Conservation (phyloP, 2,888 invertebrate genomes). For the Apantesis nais region DNA sequence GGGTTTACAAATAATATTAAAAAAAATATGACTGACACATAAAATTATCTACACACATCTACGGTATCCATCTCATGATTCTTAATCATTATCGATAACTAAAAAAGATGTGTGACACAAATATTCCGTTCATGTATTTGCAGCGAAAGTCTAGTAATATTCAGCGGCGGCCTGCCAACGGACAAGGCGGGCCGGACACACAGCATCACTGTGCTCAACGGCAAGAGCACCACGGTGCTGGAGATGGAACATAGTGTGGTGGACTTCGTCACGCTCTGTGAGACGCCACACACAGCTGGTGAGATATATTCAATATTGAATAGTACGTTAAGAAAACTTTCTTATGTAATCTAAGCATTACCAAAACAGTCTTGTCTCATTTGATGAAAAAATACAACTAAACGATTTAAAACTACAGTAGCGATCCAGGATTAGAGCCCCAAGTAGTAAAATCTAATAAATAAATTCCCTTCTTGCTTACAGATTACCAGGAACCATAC, state of each 20-base stretch:
- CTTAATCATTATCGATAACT: too few species aligned
- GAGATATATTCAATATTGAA: constrained; percentile 1
- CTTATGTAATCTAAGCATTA: too few species aligned
- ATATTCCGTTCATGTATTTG: constrained; percentile 47
- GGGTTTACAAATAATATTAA: not conserved
- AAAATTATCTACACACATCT: too few species aligned
- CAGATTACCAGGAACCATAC: constrained; percentile 98
- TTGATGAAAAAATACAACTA: too few species aligned
- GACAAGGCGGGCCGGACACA: constrained; percentile 96
- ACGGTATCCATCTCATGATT: too few species aligned
- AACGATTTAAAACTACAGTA: not conserved
- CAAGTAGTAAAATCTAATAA: not conserved
- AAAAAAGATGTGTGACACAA: not conserved
- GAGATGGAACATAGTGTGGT: constrained; percentile 99
- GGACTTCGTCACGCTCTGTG: constrained; percentile 98
- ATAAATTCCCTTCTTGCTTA: constrained; percentile 48
- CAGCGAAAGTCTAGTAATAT: constrained; percentile 97
- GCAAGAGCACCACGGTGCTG: constrained; percentile 97
- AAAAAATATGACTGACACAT: too few species aligned
- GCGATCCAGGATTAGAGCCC: not conserved
- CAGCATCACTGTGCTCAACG: constrained; percentile 98
- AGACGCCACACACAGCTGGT: constrained; percentile 97
- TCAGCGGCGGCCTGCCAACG: constrained; percentile 97
- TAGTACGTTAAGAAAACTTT: too few species aligned
- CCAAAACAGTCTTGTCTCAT: too few species aligned